Evolutionary conservation across 2,888 invertebrate species (phyloP).

Genomic region (Phoronis australis): DNA sequence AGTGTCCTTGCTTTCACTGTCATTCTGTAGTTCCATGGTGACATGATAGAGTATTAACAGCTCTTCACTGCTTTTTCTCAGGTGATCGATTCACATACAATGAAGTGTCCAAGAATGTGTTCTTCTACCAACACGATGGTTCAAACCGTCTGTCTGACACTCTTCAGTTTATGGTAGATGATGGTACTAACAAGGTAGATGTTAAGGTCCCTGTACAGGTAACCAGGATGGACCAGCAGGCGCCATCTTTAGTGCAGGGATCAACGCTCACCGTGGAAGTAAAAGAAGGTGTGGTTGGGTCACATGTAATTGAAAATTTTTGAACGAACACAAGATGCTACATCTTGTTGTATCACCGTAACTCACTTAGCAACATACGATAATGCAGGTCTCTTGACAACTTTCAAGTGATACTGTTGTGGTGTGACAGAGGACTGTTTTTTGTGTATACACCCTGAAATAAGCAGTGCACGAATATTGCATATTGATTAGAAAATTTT

Average conservation of each 20-base stretch:
- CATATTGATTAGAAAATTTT: no score
- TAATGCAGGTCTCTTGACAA: background rate
- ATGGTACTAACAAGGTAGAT: slow-evolving; percentile 27
- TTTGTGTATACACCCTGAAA: no score
- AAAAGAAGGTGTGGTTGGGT: slow-evolving; percentile 28
- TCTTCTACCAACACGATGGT: slow-evolving; percentile 37
- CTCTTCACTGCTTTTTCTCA: no score
- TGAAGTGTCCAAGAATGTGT: slow-evolving; percentile 23
- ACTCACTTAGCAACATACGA: background rate
- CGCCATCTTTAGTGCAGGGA: slow-evolving; percentile 26
- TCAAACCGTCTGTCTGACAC: slow-evolving; percentile 19
- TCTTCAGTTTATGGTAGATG: slow-evolving; percentile 28
- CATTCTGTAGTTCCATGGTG: no score
- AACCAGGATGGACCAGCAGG: slow-evolving; percentile 29
- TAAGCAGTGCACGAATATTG: no score
- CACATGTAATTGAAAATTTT: background rate
- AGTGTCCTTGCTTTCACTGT: no score
- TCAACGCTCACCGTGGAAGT: slow-evolving; percentile 29
- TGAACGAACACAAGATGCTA: background rate
- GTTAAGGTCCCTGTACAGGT: slow-evolving; percentile 24
- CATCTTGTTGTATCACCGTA: background rate
- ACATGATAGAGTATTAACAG: no score
- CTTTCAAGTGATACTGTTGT: slow-evolving; percentile 26
- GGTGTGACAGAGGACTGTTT: no score
- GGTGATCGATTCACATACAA: slow-evolving; percentile 33